Percentiles rank a stretch among this genome's conserved stretches.
phyloP scores from a whole-genome alignment of 2,888 invertebrate genomes.

The Phyllotreta striolata region DNA sequence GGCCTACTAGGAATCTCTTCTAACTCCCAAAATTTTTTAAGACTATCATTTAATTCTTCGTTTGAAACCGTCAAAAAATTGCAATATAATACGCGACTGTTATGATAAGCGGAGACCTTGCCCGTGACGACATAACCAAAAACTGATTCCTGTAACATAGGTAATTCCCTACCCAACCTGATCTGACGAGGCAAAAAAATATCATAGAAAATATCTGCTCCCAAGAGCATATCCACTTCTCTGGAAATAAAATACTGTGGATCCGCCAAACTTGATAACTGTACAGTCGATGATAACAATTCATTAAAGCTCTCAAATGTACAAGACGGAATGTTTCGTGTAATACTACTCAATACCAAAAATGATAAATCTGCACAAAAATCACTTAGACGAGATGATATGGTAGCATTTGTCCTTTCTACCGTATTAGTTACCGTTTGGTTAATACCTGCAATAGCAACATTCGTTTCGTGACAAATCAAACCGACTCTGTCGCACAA shows the following conservation, averaged over 20 bases:
- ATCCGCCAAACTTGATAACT: slow-evolving; percentile 15
- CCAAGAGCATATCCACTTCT: slow-evolving; percentile 21
- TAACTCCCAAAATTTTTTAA: slow-evolving; percentile 32
- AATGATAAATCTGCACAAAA: slow-evolving; percentile 7
- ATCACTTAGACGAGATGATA: slow-evolving; percentile 2
- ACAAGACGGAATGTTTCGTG: slow-evolving; percentile 4
- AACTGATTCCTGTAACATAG: slow-evolving; percentile 3
- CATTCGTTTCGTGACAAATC: neutral
- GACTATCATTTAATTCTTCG: slow-evolving; percentile 4
- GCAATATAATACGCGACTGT: neutral
- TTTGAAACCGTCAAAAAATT: slow-evolving; percentile 17
- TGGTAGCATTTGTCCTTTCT: slow-evolving; percentile 1
- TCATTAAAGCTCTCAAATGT: slow-evolving; percentile 3
- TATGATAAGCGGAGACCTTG: neutral
- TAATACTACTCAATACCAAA: slow-evolving; percentile 16
- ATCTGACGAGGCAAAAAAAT: slow-evolving; percentile 25
- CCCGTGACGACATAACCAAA: slow-evolving; percentile 10
- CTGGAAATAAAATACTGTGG: slow-evolving; percentile 5
- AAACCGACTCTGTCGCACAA: slow-evolving; percentile 7
- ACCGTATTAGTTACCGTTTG: neutral
- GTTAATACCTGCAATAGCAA: slow-evolving; percentile 7
- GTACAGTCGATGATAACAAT: neutral
- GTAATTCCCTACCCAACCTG: slow-evolving; percentile 13
- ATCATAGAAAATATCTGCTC: slow-evolving; percentile 31
- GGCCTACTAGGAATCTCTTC: slow-evolving; percentile 20